Evolutionary conservation across 2,113 vertebrate genomes (phyloP).

Genomic region (Condylura cristata): DNA sequence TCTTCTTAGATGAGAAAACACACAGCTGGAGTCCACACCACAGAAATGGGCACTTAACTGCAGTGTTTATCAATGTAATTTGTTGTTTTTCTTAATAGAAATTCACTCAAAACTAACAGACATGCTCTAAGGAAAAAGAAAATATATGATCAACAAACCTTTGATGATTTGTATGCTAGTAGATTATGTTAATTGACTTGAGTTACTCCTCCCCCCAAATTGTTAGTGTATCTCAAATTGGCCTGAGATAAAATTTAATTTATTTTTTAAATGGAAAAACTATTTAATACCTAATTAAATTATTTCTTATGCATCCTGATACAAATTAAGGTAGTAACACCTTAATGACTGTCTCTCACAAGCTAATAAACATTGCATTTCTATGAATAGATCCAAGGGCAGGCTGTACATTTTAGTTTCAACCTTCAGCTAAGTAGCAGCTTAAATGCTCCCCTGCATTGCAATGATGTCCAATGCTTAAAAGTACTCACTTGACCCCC

Average conservation of each 20-base stretch:
- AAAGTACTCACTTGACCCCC: conserved; percentile 4
- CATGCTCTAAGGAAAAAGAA: neutral
- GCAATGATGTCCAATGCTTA: neutral
- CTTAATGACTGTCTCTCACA: neutral
- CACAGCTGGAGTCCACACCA: conserved; percentile 62
- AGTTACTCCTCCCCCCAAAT: neutral
- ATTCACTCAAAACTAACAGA: conserved; percentile 46
- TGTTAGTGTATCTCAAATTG: conserved; percentile 16
- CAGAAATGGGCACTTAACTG: conserved; percentile 20
- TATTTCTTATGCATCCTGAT: neutral
- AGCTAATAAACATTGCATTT: neutral
- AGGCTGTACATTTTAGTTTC: conserved; percentile 27
- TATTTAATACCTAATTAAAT: conserved; percentile 39
- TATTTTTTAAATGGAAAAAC: neutral
- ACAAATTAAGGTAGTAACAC: conserved; percentile 2
- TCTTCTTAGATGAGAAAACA: conserved; percentile 70
- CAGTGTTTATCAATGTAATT: conserved; percentile 63
- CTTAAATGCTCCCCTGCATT: conserved; percentile 3
- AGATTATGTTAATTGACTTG: neutral
- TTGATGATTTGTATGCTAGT: neutral
- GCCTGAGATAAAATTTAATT: neutral
- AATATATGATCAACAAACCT: neutral
- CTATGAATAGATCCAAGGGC: conserved; percentile 55
- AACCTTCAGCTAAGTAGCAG: conserved; percentile 28
- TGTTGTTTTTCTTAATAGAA: conserved; percentile 51